Evolutionary conservation across 2,797 vertebrate species (phyloP).

Genomic region (Lacerta agilis): DNA sequence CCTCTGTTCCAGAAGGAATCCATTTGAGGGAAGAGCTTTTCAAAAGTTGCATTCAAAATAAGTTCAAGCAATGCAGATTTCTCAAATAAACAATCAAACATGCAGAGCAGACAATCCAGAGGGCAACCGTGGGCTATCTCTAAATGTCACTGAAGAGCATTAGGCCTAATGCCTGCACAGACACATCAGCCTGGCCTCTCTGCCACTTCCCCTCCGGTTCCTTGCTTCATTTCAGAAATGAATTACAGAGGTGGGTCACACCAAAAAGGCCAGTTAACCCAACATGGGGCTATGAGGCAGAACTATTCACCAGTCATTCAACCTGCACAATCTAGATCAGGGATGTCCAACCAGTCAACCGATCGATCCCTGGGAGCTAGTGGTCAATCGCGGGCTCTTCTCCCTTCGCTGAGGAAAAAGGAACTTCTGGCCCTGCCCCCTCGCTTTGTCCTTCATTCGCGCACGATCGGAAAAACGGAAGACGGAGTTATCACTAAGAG

Average conservation of each 20-base stretch:
- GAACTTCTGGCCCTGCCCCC: no score
- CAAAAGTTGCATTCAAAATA: conserved; percentile 33
- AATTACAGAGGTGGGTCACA: not conserved
- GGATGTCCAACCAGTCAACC: no score
- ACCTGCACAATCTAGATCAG: not conserved
- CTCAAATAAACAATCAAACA: conserved; percentile 51
- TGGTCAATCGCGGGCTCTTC: not conserved
- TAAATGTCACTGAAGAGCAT: conserved; percentile 50
- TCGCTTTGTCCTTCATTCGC: no score
- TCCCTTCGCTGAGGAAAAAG: no score
- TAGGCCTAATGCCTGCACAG: accelerated
- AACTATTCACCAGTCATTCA: not conserved
- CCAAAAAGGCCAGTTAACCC: not conserved
- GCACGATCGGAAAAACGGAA: no score
- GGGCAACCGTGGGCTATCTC: not conserved
- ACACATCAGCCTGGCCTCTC: not conserved
- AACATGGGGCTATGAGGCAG: not conserved
- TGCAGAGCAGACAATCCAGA: conserved; percentile 33
- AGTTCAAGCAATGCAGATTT: conserved; percentile 32
- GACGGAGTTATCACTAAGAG: no score
- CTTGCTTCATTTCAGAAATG: not conserved
- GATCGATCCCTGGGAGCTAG: not conserved
- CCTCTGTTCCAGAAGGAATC: conserved; percentile 14
- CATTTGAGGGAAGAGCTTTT: not conserved
- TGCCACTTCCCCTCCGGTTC: not conserved